Conservation (phyloP, 2,113 vertebrate species). For the Oreotragus oreotragus region DNA sequence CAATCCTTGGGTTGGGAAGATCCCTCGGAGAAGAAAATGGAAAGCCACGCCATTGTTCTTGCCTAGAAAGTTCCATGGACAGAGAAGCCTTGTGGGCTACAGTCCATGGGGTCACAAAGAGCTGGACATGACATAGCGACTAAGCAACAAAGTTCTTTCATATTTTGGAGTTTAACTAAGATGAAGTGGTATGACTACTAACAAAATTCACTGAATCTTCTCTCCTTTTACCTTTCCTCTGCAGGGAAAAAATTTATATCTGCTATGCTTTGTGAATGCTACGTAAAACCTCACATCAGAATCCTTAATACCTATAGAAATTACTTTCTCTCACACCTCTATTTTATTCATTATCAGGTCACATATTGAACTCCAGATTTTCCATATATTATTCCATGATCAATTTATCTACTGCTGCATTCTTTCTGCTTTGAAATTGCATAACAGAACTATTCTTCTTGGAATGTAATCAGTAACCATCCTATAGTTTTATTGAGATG, state of each 20-base stretch:
- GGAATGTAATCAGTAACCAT: slow-evolving; percentile 52
- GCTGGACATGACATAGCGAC: rapidly evolving
- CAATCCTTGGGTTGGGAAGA: not conserved
- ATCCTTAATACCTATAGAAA: slow-evolving; percentile 36
- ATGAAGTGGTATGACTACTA: not conserved
- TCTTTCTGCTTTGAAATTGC: slow-evolving; percentile 40
- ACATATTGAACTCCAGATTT: slow-evolving; percentile 39
- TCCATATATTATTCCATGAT: slow-evolving; percentile 7
- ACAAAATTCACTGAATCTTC: not conserved
- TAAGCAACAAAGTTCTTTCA: not conserved
- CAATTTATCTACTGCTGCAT: slow-evolving; percentile 44
- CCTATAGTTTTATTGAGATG: slow-evolving; percentile 55
- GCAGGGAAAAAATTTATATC: not conserved
- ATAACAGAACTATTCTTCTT: slow-evolving; percentile 45
- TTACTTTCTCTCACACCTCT: slow-evolving; percentile 37
- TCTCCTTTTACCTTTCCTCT: not conserved
- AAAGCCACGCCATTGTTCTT: not conserved
- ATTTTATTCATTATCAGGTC: slow-evolving; percentile 38
- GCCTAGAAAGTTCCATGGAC: not conserved
- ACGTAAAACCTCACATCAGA: not conserved
- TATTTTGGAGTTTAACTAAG: not conserved
- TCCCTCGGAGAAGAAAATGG: not conserved
- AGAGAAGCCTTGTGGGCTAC: not conserved
- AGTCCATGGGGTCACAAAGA: not conserved
- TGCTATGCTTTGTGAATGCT: not conserved